Conservation (phyloP, 2,113 vertebrate species). For the Mystacornis crossleyi region DNA sequence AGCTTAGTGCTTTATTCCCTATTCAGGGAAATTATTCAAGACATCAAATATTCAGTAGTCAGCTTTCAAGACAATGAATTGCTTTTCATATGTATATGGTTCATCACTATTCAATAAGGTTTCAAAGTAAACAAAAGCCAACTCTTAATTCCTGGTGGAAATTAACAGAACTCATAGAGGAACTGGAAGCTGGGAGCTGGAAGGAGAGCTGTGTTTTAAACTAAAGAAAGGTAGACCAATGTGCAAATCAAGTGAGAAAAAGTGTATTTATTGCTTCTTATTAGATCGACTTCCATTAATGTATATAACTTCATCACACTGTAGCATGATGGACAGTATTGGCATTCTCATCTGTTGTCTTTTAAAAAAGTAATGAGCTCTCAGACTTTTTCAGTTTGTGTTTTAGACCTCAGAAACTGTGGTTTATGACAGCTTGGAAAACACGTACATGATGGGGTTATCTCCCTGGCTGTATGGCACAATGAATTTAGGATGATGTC, state of each 20-base stretch:
- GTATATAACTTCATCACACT: not conserved
- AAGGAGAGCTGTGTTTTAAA: not conserved
- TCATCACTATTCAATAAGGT: not conserved
- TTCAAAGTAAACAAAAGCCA: not conserved
- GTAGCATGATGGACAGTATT: not conserved
- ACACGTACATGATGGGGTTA: fast-evolving
- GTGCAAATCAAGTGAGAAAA: not conserved
- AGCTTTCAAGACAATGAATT: not conserved
- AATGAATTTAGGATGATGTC: not conserved
- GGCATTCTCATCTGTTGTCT: not conserved
- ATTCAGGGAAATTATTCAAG: not conserved
- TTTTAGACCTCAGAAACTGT: not conserved
- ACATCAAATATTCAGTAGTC: not conserved
- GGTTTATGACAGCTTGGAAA: not conserved
- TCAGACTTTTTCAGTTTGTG: not conserved
- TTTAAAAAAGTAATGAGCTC: not conserved
- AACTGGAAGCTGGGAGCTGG: not conserved
- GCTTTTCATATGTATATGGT: not conserved
- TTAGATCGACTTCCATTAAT: not conserved
- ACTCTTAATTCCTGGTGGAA: not conserved
- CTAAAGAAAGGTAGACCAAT: not conserved
- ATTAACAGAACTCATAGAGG: not conserved
- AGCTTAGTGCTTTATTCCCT: not conserved
- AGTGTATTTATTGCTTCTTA: not conserved
- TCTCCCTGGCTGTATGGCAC: not conserved